Base-by-base conservation (phyloP, 1,140 invertebrate genomes). In the Halyomorpha halys region DNA sequence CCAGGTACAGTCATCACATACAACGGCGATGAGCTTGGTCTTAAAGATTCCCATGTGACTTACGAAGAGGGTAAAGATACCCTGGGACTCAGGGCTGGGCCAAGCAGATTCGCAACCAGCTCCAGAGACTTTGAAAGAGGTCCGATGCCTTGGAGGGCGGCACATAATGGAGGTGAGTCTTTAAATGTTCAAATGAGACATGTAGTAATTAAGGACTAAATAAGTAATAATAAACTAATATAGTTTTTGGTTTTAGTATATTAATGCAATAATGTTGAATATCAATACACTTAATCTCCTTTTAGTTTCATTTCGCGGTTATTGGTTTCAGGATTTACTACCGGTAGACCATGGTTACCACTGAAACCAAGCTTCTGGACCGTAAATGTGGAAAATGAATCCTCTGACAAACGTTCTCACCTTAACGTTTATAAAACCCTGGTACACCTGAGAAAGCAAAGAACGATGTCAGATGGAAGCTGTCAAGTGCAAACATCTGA, bases 91-190 rank as follows among this genome's bases (percentile, higher is more conserved):
- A 62, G 64, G 14, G 68, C 66, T 77, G 77, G 25, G n/a, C 76
- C 76, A 9, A 73, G 78, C 15, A 73, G 76, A 51, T 81, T 82
- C 69, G 47, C n/a, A 11, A 5, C 11, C 9, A 47, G 21, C 5
- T 49, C 15, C 11, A 18, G 63, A 2, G 63, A 65, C 30, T 56
- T 56, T 21, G 18, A 54, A 6, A 44, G 63, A 60, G 63, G 84
- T 1, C 86, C 88, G 0, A 88, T 86, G 74, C 86, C 87, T 67
- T 91, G 89, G 87, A 77, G 81, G 64, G 71, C 72, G 39, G 69
- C 71, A 0, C 65, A 13, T 1, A 79, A 82, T 71, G 85, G 85
- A 11, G 86, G 86, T 2, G 34, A 39, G 34, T 39, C 34, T 39
- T 39, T n/a, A n/a, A n/a, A n/a, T n/a, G n/a, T n/a, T n/a, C n/a